Base-by-base conservation (phyloP, 2,797 vertebrate genomes). In the Helostoma temminkii region DNA sequence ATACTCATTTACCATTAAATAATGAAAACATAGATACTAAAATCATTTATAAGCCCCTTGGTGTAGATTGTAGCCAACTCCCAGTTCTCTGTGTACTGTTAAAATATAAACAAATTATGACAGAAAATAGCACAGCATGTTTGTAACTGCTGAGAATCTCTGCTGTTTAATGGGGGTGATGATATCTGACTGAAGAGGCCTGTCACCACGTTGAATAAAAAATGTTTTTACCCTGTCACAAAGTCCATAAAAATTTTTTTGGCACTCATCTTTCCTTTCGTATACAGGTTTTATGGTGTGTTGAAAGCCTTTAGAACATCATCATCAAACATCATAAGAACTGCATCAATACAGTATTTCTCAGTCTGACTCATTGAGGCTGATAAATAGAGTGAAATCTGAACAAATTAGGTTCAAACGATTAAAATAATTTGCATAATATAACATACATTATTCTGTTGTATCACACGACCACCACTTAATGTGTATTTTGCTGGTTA, bases 61-160 rank as follows among this genome's bases (percentile, higher is more conserved):
- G 36, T 30, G 9, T 19, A 54, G 30, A 21, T 53, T 62, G 25
- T 49, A 73, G 58, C 65, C 19, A 78, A 41, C 53, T 48, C 11
- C 19, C 22, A 50, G 30, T 50, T 72, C 36, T 69, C 36, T 21
- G 8, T 65, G 45, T 46, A 42, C 52, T 0, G 4, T 59, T 59
- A 34, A 71, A 73, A 71, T 49, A 46, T 60, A 56, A 64, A 62
- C 66, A 66, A 57, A 60, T 61, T 62, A 70, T 32, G 24, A 47
- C 53, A 42, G 25, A 55, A 68, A 66, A 74, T 60, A 36, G 53
- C 41, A 46, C 18, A 1, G 41, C 22, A 14, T 21, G 11, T 53
- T 16, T 42, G 11, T 30, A 26, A 36, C 22, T 19, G 42, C 60
- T 75, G 56, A 62, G 15, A 21, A 49, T 55, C 21, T 18, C 36